Conservation (phyloP, 1,140 invertebrate genomes). For the Luehdorfia chinensis region DNA sequence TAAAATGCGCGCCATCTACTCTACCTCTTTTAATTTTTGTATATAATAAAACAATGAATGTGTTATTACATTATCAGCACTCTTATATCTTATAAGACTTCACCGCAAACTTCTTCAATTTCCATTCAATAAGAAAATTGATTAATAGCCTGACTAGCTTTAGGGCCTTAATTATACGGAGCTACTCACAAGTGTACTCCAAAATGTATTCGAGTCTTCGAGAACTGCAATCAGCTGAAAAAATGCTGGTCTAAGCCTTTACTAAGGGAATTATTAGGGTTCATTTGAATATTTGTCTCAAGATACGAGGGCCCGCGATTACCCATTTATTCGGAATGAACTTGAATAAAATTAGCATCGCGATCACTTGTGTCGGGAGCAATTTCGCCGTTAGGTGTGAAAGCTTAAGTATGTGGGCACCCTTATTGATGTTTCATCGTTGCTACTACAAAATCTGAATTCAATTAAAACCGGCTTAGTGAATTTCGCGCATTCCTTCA, state of each 20-base stretch:
- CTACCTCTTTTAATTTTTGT: too few species aligned
- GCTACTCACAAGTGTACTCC: not conserved
- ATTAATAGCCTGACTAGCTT: not conserved
- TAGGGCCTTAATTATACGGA: constrained; percentile 1
- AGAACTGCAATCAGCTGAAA: constrained; percentile 1
- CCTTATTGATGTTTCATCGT: too few species aligned
- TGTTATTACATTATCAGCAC: not conserved
- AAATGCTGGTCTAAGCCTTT: constrained; percentile 5
- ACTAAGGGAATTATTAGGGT: constrained; percentile 2
- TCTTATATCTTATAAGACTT: not conserved
- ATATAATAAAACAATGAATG: too few species aligned
- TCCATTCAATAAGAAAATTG: constrained; percentile 6
- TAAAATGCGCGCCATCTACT: too few species aligned
- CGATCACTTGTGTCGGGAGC: not conserved
- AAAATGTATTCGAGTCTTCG: constrained; percentile 1
- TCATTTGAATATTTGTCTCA: constrained; percentile 1
- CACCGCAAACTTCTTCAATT: not conserved
- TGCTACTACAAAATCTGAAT: too few species aligned
- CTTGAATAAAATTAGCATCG: constrained; percentile 13
- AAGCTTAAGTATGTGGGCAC: too few species aligned
- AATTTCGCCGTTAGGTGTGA: not conserved
- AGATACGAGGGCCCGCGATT: not conserved
- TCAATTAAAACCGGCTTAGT: too few species aligned
- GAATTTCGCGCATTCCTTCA: too few species aligned
- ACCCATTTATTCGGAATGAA: not conserved